Base-by-base conservation (phyloP, 2,888 invertebrate species). In the Acanthopleura granulata region DNA sequence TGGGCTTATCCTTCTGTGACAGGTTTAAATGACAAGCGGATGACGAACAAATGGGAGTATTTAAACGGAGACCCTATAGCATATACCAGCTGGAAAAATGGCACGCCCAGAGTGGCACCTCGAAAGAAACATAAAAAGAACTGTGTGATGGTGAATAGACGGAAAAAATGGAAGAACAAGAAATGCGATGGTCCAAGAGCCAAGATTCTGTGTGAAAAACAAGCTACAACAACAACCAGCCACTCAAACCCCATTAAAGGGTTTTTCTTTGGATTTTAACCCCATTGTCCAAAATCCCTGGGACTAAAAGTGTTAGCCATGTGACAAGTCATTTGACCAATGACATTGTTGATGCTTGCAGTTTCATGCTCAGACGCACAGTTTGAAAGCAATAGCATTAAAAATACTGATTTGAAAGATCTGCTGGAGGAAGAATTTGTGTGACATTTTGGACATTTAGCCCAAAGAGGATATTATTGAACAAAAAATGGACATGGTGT, bases 111-210 rank as follows among this genome's bases (percentile, higher is more conserved):
- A 30, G 81, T 82, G 18, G 81, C 83, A 72, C 70, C 69, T 1
- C 77, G 85, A 11, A 82, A 73, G 49, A 74, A 80, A 11, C 80
- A 83, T 74, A 83, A 79, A 77, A 87, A 87, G 79, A 86, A 85
- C 78, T 89, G 89, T 81, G 88, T 88, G 0, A 81, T 89, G 72
- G 88, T 89, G 18, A 84, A 85, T 72, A 84, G 84, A 72, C 81
- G 82, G 57, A 73, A 80, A 16, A 85, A 86, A 51, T 88, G 87
- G 88, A 84, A 85, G 76, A 88, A 89, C 80, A 87, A 87, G 77
- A 81, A 84, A 25, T 89, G 89, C 79, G 84, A 86, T 79, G 85
- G 83, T 70, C 82, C 83, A 57, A 83, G 79, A 74, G 85, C 88
- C 69, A 83, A 85, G 75, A 87, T 83, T 74, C 81, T 89, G 49